Evolutionary conservation across 2,113 vertebrate species (phyloP).

Genomic region (Butorides virescens): DNA sequence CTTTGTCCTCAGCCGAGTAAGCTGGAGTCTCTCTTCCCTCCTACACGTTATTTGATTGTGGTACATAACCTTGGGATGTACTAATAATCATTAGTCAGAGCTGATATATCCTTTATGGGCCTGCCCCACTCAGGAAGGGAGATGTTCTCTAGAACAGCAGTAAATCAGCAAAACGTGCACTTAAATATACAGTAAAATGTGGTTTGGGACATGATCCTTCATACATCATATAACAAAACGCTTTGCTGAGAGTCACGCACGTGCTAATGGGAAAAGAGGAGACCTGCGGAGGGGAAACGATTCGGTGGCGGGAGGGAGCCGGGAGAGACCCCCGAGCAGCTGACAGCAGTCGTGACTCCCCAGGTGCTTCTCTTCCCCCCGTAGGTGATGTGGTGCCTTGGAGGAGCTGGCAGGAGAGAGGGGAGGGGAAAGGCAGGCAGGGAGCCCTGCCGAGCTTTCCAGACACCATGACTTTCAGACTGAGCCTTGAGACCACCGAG

Average conservation of each 20-base stretch:
- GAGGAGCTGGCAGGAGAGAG: not conserved
- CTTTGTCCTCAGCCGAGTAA: slow-evolving; percentile 52
- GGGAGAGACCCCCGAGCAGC: not conserved
- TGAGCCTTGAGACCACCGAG: not conserved
- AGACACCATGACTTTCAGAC: not conserved
- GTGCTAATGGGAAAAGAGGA: not conserved
- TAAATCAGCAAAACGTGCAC: slow-evolving; percentile 66
- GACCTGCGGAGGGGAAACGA: not conserved
- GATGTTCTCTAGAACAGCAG: not conserved
- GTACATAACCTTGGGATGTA: slow-evolving; percentile 69
- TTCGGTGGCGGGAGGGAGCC: not conserved
- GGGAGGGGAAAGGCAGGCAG: not conserved
- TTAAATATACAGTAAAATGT: slow-evolving; percentile 62
- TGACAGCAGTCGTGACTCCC: not conserved
- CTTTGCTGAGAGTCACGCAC: not conserved
- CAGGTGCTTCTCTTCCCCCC: not conserved
- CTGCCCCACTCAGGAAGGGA: not conserved
- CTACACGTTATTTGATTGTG: slow-evolving; percentile 63
- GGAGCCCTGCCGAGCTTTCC: not conserved
- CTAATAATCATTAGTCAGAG: slow-evolving; percentile 72
- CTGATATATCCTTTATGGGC: slow-evolving; percentile 36
- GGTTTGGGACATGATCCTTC: slow-evolving; percentile 17
- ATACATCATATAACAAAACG: slow-evolving; percentile 14
- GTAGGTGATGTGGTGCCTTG: not conserved
- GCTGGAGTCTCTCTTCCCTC: slow-evolving; percentile 56